phyloP scores from a whole-genome alignment of 2,113 vertebrate genomes.

The Sceloporus tristichus region DNA sequence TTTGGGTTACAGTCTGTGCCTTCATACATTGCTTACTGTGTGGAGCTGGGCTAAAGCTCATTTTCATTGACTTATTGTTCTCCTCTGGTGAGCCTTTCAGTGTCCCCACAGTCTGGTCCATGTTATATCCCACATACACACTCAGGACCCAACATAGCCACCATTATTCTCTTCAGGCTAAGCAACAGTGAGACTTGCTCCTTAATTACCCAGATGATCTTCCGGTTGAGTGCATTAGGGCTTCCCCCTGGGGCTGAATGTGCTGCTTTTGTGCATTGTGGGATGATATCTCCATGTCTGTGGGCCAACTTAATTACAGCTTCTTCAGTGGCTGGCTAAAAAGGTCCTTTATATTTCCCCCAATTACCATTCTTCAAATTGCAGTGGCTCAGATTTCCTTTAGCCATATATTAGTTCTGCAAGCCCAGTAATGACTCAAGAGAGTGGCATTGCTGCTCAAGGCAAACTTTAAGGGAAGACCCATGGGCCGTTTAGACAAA shows the following conservation, averaged over 20 bases:
- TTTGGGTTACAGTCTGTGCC: background rate
- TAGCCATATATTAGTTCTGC: slow-evolving; percentile 23
- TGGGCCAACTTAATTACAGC: slow-evolving; percentile 16
- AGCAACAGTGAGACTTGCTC: background rate
- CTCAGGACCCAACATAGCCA: background rate
- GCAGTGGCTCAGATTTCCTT: background rate
- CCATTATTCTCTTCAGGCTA: background rate
- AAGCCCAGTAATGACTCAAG: background rate
- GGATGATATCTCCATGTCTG: background rate
- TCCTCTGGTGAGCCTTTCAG: background rate
- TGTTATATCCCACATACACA: background rate
- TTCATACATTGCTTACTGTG: background rate
- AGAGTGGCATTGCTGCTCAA: background rate
- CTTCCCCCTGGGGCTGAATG: slow-evolving; percentile 11
- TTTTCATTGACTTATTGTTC: background rate
- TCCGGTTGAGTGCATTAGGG: background rate
- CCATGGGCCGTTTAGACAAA: background rate
- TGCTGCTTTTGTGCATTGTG: slow-evolving; percentile 19
- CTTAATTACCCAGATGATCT: slow-evolving; percentile 23
- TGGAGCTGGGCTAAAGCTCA: background rate
- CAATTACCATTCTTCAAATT: slow-evolving; percentile 32
- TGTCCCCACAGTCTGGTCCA: background rate
- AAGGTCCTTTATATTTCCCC: slow-evolving; percentile 14
- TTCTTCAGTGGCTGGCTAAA: slow-evolving; percentile 6
- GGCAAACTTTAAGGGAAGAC: background rate